A percentile compares a stretch with the other conserved stretches of the same genome.
Evolutionary conservation across 2,113 vertebrate species (phyloP).

Genomic region (Myiopsitta monachus): DNA sequence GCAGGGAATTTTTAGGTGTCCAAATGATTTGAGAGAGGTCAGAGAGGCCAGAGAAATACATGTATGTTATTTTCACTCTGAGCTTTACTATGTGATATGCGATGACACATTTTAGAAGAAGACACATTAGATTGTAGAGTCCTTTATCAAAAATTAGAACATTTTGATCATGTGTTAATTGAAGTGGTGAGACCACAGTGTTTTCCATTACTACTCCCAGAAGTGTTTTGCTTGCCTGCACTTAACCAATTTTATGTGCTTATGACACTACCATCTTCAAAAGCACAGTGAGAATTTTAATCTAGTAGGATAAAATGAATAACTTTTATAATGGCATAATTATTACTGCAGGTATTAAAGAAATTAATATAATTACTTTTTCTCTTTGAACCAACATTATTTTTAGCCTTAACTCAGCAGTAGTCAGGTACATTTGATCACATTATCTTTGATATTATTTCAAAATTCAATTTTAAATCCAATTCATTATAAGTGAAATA

Average conservation of each 20-base stretch:
- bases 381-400: not conserved
- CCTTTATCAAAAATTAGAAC: not conserved
- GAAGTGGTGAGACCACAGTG: not conserved
- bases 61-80: not conserved
- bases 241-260: not conserved
- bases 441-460: not conserved
- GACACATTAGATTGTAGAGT: rapidly evolving
- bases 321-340: not conserved
- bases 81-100: not conserved
- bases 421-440: not conserved
- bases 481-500: not conserved
- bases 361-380: not conserved
- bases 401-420: not conserved
- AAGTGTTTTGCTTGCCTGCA: not conserved
- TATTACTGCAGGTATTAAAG: not conserved
- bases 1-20: not conserved
- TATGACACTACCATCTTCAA: not conserved
- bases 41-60: not conserved
- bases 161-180: not conserved
- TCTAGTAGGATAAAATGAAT: not conserved
- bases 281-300: not conserved
- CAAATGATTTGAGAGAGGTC: not conserved
- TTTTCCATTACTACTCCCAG: not conserved
- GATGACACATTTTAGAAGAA: not conserved
- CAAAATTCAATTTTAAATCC: not conserved